Base-by-base conservation (phyloP, 1,140 invertebrate species). In the Listronotus bonariensis region DNA sequence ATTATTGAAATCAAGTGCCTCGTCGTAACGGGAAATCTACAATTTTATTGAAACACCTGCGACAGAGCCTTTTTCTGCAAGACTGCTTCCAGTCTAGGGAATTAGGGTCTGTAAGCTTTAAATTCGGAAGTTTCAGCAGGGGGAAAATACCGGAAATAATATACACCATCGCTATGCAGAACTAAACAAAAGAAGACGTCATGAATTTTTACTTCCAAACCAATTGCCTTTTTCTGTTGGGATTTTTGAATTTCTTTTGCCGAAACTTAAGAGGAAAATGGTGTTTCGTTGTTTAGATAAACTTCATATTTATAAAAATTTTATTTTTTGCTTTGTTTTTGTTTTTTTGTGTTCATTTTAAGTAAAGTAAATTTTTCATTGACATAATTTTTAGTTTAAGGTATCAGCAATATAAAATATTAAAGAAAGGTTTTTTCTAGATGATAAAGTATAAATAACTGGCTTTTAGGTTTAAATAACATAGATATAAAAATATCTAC, bases 41-140 rank as follows among this genome's bases (percentile, higher is more conserved):
- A 46, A 46, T 46, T 46, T 40, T 54, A 42, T 54, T 40, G 38
- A 54, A 41, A 54, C 52, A 54, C 52, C 52, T 54, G 52, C 38
- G 34, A 40, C 52, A 17, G 38, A 41, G 52, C 34, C 36, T 42
- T 54, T 54, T 54, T 54, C 38, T 54, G 36, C 52, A 40, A 54
- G 4, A 46, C 12, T 46, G 43, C 11, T 15, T 36, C 5, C 36
- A 53, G 52, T 42, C 34, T 20, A 10, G 38, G 54, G 54, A 43
- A 45, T 54, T 12, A 5, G 20, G n/a, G 41, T 57, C 26, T 57
- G 54, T 32, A 34, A 45, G 40, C 54, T 57, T 57, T 57, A 46
- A 46, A 46, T 46, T 46, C 43, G 2, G 43, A 46, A 46, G 14
- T 46, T 46, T 32, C 6, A 57, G 14, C 52, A 41, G 20, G 52